Base-by-base conservation (phyloP, 1,140 invertebrate species). In the Thaumetopoea pityocampa region DNA sequence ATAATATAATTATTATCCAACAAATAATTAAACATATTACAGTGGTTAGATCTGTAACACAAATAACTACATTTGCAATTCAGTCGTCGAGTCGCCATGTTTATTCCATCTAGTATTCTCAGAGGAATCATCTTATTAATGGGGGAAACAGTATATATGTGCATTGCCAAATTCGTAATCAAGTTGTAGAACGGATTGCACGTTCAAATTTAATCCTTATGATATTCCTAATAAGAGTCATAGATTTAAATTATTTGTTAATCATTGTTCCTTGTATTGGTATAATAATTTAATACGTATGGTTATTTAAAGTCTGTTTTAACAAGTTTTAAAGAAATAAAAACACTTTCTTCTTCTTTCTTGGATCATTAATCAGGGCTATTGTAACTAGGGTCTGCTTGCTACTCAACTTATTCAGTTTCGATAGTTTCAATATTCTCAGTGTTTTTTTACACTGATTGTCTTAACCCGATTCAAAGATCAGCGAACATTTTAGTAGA, bases 91-190 rank as follows among this genome's bases (percentile, higher is more conserved):
- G 44, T 34, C 28, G 38, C 34, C 27, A 42, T 52, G 45, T 49
- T 58, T 49, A 54, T 55, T 52, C 30, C 41, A 35, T 48, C 41
- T 28, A 41, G 29, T 46, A 47, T 51, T 35, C 47, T 48, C 26
- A 9, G 33, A 51, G 53, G 48, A 41, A 58, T 63, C 45, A 63
- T 54, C 59, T 58, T 48, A 51, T 57, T 58, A 63, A 58, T 47
- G 45, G 34, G 10, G n/a, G n/a, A n/a, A 32, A 51, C 49, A 52
- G 45, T 48, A 54, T 43, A 38, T 57, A 37, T 46, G 30, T 44
- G 36, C 32, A 29, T 16, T 29, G 16, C 34, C 19, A 42, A 47
- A 48, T 41, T 15, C 45, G 15, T 20, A 5, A 30, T 24, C 23
- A 8, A 20, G 32, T 18, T 10, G 15, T 15, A 40, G 33, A 45